Evolutionary conservation across 2,888 invertebrate genomes (phyloP), one percentile per base, ranked within the genome.

Genomic region (Macrophya annulata): DNA sequence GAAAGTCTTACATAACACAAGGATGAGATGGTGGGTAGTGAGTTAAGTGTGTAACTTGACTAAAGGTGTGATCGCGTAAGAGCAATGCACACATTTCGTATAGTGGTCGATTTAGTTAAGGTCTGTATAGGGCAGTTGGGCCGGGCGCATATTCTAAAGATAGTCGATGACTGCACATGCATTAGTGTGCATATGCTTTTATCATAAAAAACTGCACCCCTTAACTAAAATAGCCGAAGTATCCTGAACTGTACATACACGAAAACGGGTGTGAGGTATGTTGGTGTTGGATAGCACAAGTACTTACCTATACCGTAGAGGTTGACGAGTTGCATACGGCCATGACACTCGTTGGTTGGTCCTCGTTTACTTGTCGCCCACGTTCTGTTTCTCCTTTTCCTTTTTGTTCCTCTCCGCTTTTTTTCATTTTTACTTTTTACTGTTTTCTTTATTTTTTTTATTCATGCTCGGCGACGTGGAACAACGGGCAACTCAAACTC

Each of bases 241-340:
- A 90, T 90, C 89, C 40, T 3, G 37, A 45, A 84, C 45, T 9
- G 31, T 9, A 15, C 37, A 77, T n/a, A 37, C 9, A 55, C 15
- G 77, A 72, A 85, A 59, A 88, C 87, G 90, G 88, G 86, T 89
- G 90, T 65, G 84, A 88, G 89, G 87, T 89, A 87, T 89, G 25
- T 89, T 87, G 86, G 85, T 59, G 83, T 85, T 40, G 21, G 65
- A 79, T 59, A 40, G 59, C 55, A 55, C 76, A 31, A 31, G 31
- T 31, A 31, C 31, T 3, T 21, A 76, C 17, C n/a, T 40, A 48
- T 21, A 25, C n/a, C 51, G 82, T 45, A 79, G 77, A 74, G 55
- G 76, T 85, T 90, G 90, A 90, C 85, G 87, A 88, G 86, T 68
- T 85, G 21, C 90, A 90, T 87, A 37, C 88, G 72, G 86, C 86